Evolutionary conservation across 1,140 invertebrate genomes (phyloP).

Genomic region (Catajapyx aquilonaris): DNA sequence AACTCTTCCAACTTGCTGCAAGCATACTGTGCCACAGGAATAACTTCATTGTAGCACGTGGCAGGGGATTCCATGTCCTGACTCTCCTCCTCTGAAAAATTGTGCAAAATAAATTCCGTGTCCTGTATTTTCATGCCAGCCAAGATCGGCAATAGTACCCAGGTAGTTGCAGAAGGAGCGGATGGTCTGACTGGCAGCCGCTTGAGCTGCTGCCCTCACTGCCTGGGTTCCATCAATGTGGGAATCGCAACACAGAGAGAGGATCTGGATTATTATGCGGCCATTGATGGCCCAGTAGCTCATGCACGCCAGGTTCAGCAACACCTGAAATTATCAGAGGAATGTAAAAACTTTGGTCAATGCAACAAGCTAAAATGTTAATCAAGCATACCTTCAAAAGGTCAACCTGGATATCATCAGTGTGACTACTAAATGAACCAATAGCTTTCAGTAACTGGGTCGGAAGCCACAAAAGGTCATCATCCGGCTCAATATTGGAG

Average conservation of each 20-base stretch:
- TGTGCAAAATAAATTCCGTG: slow-evolving; percentile 24
- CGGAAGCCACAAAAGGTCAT: slow-evolving; percentile 74
- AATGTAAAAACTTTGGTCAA: slow-evolving; percentile 4
- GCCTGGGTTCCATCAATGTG: slow-evolving; percentile 50
- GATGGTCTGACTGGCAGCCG: slow-evolving; percentile 59
- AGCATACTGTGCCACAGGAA: slow-evolving; percentile 72
- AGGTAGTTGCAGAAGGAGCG: slow-evolving; percentile 59
- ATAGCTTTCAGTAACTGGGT: slow-evolving; percentile 69
- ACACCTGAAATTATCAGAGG: slow-evolving; percentile 32
- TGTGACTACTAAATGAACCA: slow-evolving; percentile 45
- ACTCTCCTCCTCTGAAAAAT: slow-evolving; percentile 43
- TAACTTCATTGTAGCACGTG: slow-evolving; percentile 69
- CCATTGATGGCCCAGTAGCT: slow-evolving; percentile 64
- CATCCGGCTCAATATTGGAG: slow-evolving; percentile 71
- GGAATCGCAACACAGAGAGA: slow-evolving; percentile 48
- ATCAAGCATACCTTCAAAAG: slow-evolving; percentile 35
- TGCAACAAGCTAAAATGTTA: slow-evolving; percentile 1
- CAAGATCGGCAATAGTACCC: slow-evolving; percentile 21
- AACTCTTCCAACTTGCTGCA: slow-evolving; percentile 64
- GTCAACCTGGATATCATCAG: slow-evolving; percentile 52
- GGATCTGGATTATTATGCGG: slow-evolving; percentile 51
- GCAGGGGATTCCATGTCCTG: slow-evolving; percentile 42
- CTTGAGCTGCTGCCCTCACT: slow-evolving; percentile 55
- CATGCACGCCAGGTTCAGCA: slow-evolving; percentile 58
- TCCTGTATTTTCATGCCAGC: neutral